Evolutionary conservation across 1,140 invertebrate genomes (phyloP), one percentile per base, ranked within the genome.

Genomic region (Bactericera cockerelli): DNA sequence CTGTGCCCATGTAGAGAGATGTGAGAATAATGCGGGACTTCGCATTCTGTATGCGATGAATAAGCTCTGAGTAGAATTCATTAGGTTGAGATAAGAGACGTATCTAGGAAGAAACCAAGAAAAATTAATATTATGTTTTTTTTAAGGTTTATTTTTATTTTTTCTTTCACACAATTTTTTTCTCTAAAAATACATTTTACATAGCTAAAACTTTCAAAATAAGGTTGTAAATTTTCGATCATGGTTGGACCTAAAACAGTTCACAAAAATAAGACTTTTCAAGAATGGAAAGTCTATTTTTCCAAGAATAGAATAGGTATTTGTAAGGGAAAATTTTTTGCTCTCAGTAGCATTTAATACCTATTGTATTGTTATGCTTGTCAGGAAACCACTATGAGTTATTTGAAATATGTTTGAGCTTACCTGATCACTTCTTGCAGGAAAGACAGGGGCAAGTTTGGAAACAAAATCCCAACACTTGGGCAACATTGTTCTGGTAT

Each of bases 1-100:
- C 93, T 60, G 83, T 95, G 42, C 96, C 96, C 36, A 98, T 74
- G 70, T 99, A 99, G 4, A 99, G 72, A 54, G 94, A 96, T 1
- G 93, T 86, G 55, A 98, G 71, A 0, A 85, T 83, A 67, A 99
- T 88, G 66, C 95, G 79, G 56, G 75, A 74, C 62, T 81, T 81
- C 1, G 93, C 87, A 62, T 70, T 74, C 64, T 72, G 70, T 64
- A 85, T 82, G 70, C 82, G 81, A 36, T 83, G 72, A 66, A 92
- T 67, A 14, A 94, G 66, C 1, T 77, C 81, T 14, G 81, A 71
- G 67, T 92, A 92, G 70, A 91, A 93, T 58, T 79, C 75, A 36
- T 74, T 70, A 2, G 89, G 89, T 65, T 86, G 81, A 25, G 78
- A 75, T 62, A 92, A 80, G 53, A 91, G 11, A 62, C 63, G 64